Evolutionary conservation across 2,888 invertebrate genomes (phyloP).

Genomic region (Netelia fuscicornis): DNA sequence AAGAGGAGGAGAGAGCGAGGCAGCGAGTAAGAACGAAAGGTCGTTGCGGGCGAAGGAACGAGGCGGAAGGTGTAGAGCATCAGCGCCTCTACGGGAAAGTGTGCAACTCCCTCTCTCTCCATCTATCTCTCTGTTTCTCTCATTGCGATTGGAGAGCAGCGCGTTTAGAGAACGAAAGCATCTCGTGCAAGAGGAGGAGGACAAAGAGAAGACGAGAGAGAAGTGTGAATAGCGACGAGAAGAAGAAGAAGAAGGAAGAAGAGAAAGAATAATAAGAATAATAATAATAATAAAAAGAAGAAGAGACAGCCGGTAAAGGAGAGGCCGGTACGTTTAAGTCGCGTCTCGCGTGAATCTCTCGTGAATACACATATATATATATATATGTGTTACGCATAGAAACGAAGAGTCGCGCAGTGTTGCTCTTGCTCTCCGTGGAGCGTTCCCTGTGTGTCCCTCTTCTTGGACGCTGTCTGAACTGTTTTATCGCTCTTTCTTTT

Average conservation of each 20-base stretch:
- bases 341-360: neutral
- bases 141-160: neutral
- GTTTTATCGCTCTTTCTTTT: constrained; percentile 14
- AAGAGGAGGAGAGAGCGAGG: neutral
- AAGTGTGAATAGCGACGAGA: no score
- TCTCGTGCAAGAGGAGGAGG: neutral
- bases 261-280: constrained; percentile 7
- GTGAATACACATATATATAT: neutral
- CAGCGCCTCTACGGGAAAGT: constrained; percentile 15
- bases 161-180: constrained; percentile 20
- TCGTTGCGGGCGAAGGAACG: neutral
- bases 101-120: constrained; percentile 9
- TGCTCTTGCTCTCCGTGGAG: neutral
- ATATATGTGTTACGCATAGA: neutral
- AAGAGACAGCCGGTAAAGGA: constrained; percentile 13
- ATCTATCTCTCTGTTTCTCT: neutral
- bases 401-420: neutral
- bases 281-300: neutral
- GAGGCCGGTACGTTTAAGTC: constrained; percentile 21
- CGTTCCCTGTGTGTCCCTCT: neutral
- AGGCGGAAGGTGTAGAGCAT: neutral
- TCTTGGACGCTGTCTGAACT: neutral
- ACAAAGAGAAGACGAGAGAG: no score
- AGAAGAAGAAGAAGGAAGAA: neutral
- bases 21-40: neutral